A percentile compares a stretch with the other conserved stretches of the same genome.
phyloP scores from a whole-genome alignment of 2,888 invertebrate genomes.

The Dione vanillae region DNA sequence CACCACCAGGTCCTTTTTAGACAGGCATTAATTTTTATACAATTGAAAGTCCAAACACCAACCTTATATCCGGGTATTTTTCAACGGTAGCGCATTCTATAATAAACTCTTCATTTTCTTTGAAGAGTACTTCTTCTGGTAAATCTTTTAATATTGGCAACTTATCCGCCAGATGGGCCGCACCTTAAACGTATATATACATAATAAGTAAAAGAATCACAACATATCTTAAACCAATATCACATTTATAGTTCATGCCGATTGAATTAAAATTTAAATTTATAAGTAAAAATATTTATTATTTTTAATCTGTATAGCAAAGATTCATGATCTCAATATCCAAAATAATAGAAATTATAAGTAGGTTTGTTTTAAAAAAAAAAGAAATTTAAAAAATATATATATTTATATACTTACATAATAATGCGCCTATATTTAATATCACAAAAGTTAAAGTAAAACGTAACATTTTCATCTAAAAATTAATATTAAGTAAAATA shows the following conservation, averaged over 20 bases:
- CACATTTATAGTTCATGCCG: too few relatives aligned
- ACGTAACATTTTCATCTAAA: background rate
- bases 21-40: too few relatives aligned
- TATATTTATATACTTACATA: conserved; percentile 7
- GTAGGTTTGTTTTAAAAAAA: background rate
- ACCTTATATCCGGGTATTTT: conserved; percentile 56
- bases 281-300: too few relatives aligned
- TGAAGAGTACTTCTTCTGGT: conserved; percentile 59
- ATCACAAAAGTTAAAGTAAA: background rate
- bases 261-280: too few relatives aligned
- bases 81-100: conserved; percentile 60
- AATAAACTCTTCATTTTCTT: conserved; percentile 50
- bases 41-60: conserved; percentile 46
- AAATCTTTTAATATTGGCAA: conserved; percentile 58
- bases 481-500: background rate
- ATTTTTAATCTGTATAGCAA: too few relatives aligned
- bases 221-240: too few relatives aligned
- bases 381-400: too few relatives aligned
- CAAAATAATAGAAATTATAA: too few relatives aligned
- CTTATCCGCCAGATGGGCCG: conserved; percentile 52
- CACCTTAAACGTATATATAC: conserved; percentile 46
- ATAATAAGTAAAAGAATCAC: too few relatives aligned
- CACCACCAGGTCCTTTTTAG: too few relatives aligned
- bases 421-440: conserved; percentile 3
- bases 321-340: too few relatives aligned